Evolutionary conservation across 2,797 vertebrate genomes (phyloP).

Genomic region (Neopelma chrysocephalum): DNA sequence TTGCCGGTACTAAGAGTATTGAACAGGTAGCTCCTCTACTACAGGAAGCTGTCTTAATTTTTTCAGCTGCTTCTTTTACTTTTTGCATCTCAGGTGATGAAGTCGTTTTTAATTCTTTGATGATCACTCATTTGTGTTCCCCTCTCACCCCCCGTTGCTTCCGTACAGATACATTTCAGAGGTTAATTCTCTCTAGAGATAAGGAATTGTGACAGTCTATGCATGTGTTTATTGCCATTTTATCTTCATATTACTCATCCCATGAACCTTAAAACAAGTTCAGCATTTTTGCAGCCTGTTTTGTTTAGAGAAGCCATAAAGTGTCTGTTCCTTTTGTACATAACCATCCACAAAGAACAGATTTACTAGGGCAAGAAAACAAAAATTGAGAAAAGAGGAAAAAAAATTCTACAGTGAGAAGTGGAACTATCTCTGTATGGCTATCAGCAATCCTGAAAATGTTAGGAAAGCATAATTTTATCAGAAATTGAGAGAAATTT

Average conservation of each 20-base stretch:
- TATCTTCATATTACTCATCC: neutral
- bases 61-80: neutral
- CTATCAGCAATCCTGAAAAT: neutral
- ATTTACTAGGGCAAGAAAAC: neutral
- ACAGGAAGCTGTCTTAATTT: neutral
- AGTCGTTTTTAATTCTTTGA: neutral
- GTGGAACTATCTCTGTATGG: neutral
- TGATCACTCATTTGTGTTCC: neutral
- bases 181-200: neutral
- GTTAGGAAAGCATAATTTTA: neutral
- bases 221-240: neutral
- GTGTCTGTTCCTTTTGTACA: neutral
- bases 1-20: neutral
- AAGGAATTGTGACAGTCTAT: neutral
- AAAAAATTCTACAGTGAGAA: neutral
- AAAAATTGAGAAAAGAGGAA: neutral
- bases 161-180: neutral
- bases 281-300: neutral
- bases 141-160: accelerated
- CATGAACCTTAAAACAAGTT: neutral
- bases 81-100: neutral
- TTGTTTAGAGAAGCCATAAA: neutral
- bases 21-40: neutral
- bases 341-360: neutral
- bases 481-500: neutral